Base-by-base conservation (phyloP, 2,888 invertebrate genomes). In the Dicycla oo region DNA sequence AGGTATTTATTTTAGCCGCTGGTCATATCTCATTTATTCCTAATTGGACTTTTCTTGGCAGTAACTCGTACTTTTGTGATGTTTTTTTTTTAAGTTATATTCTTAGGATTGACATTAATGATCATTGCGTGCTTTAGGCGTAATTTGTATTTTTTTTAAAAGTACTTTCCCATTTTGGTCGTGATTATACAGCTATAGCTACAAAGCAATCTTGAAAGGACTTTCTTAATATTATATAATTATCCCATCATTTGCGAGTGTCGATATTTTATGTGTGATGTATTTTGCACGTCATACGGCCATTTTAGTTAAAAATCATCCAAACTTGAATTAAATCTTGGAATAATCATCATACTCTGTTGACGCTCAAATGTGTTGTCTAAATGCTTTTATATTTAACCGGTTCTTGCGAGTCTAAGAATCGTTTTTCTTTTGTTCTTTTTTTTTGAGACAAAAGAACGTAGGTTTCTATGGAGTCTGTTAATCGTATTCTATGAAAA, bases 41-140 rank as follows among this genome's bases (percentile, higher is more conserved):
- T 80, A 80, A 80, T 80, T 80, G 80, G 81, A 56, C 30, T 64
- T 75, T 30, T 49, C 65, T 67, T 72, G 34, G 13, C 45, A 26
- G 47, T 13, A 49, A 13, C 23, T 60, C 20, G 40, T 49, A 47
- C n/a, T 65, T 64, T 56, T 57, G 20, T 45, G 6, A 26, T 62
- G 38, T 61, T 65, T 60, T 47, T 56, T 68, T 68, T 58, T 43
- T 11, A 43, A n/a, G 43, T 43, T 56, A 49, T 65, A 8, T 78
- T 57, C 13, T 45, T 20, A 34, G 18, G 47, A 53, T 40, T 45
- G 51, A 66, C 53, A 51, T 38, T 40, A 66, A 47, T 53, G 58
- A 47, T 20, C 13, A 13, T 66, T 60, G 18, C n/a, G 26, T 43
- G 13, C 8, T 51, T 49, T 30, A 45, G 43, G 8, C 6, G 18